Evolutionary conservation across 2,888 invertebrate species (phyloP), one percentile per base, ranked within the genome.

Genomic region (Eudemis profundana): DNA sequence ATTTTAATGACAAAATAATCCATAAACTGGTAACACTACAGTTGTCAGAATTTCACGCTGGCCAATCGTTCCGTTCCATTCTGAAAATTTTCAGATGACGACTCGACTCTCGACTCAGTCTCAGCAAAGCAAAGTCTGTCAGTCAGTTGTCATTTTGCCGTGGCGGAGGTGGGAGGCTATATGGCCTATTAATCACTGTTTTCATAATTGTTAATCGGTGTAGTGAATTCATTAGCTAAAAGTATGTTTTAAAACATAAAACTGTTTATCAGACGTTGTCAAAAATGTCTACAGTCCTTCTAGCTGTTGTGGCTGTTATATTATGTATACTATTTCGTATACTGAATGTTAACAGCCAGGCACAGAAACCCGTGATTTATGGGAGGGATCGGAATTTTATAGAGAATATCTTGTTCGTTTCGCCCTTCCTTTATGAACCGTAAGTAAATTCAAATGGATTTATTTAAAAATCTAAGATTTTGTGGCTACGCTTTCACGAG

Each of bases 241-340:
- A 65, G 44, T 66, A 69, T 69, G 68, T 64, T 67, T 53, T 36
- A 54, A 63, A 67, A 61, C 51, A 54, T 54, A 57, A 56, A 17
- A 44, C 47, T 40, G 60, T 40, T n/a, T 14, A 60, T 27, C 21
- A 29, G 17, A 51, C 44, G 15, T 27, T 14, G 36, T 44, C 38
- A 42, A 88, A 74, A 80, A 97, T 97, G 97, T 96, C 96, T 77
- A 96, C 97, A 70, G 96, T 96, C 69, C 93, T 96, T 73, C 89
- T 97, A 76, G 96, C 96, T 69, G 95, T 96, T 67, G 91, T 97
- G 74, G 97, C 97, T 70, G 96, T 97, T 68, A 95, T 97, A 77
- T 91, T 97, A 69, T 96, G 96, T 88, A 94, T 97, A 78, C 93
- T 97, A 72, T 97, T 97, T 84, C 94, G 97, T 84, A 95, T 97